Base-by-base conservation (phyloP, 2,113 vertebrate species). In the Motacilla tschutschensis region DNA sequence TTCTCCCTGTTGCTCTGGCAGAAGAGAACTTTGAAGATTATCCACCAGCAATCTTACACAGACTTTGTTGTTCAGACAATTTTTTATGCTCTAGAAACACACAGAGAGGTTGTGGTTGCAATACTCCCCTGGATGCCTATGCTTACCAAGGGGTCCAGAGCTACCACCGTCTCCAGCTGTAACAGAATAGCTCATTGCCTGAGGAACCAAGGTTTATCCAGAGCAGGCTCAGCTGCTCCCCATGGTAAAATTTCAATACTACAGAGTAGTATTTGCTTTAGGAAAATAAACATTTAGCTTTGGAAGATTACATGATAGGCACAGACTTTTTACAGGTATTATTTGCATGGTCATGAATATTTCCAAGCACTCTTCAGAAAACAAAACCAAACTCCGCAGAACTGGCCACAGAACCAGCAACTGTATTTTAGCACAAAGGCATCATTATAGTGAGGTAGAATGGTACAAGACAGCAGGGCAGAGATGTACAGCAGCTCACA, bases 21-120 rank as follows among this genome's bases (percentile, higher is more conserved):
- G 72, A 87, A 87, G 67, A 38, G n/a, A 90, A 36, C 40, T 38
- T 83, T 15, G 18, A 82, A 76, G 57, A 55, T n/a, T 64, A 79
- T 65, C 55, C 47, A 73, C 50, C 38, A 85, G 55, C 20, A 28
- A 41, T 89, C 89, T 87, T 72, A 25, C n/a, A 70, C 10, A 43
- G 64, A 69, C 31, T 48, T 79, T 64, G 15, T 60, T 17, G 1
- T 85, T 82, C 57, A 33, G 46, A 79, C 12, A 8, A 58, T 63
- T 75, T 85, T 87, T 87, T 73, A 69, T 0, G 4, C 40, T 78
- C 48, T n/a, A 64, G 60, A 85, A 91, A 83, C 41, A 31, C 46
- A 18, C 1, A 2, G 55, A 43, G 33, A 54, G n/a, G 18, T 12
- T n/a, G 41, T 19, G 33, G 40, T 40, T 85, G 75, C 38, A 35